Evolutionary conservation across 1,140 invertebrate genomes (phyloP).

Genomic region (Scaptomyza hsui): DNA sequence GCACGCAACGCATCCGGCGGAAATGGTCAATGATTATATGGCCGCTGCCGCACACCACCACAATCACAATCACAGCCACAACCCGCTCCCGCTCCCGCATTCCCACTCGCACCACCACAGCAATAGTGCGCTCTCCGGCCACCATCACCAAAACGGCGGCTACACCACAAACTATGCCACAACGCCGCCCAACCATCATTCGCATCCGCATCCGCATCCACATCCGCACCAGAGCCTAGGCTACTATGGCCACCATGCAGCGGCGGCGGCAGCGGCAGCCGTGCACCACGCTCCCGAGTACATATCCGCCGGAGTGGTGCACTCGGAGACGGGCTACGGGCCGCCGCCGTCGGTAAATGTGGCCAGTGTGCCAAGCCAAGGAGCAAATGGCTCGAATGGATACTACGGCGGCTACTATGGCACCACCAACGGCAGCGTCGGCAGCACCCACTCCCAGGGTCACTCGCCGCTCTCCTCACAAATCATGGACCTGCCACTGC

Average conservation of each 20-base stretch:
- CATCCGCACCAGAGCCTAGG: constrained; percentile 78
- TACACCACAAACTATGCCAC: constrained; percentile 72
- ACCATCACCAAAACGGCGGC: constrained; percentile 79
- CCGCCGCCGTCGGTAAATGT: constrained; percentile 67
- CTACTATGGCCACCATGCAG: constrained; percentile 71
- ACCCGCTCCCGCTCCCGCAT: constrained; percentile 66
- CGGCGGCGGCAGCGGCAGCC: constrained; percentile 56
- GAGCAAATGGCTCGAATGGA: constrained; percentile 57
- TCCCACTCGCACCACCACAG: constrained; percentile 77
- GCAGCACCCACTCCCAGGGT: constrained; percentile 78
- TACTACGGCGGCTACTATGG: constrained; percentile 81
- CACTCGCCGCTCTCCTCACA: constrained; percentile 79
- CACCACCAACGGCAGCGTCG: constrained; percentile 77
- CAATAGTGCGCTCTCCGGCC: constrained; percentile 75
- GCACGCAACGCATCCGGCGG: constrained; percentile 79
- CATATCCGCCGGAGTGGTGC: constrained; percentile 71
- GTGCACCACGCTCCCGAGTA: constrained; percentile 77
- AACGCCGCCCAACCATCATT: constrained; percentile 80
- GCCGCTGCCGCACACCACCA: constrained; percentile 68
- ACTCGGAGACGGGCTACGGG: constrained; percentile 69
- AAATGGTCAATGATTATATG: constrained; percentile 83
- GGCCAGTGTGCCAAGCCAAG: constrained; percentile 43
- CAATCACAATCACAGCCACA: constrained; percentile 51
- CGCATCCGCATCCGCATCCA: constrained; percentile 60
- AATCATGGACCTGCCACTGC: constrained; percentile 82